Conservation (phyloP, 2,888 invertebrate species). For the Nephrocerus scutellatus region DNA sequence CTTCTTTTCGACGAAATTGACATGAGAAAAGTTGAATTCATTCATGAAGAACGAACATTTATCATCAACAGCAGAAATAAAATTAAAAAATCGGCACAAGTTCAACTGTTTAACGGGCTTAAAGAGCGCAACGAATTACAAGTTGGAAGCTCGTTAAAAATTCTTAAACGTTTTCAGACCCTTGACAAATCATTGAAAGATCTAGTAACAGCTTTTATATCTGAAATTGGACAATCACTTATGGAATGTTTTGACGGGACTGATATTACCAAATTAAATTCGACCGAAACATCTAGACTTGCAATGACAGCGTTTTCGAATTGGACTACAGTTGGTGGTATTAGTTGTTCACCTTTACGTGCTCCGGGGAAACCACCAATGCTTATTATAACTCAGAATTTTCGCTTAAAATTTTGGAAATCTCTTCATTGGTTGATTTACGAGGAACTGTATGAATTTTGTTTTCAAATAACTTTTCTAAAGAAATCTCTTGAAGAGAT, state of each 20-base stretch:
- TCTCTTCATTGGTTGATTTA: conserved; percentile 82
- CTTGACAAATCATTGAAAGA: conserved; percentile 43
- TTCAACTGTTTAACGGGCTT: conserved; percentile 72
- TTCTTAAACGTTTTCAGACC: conserved; percentile 36
- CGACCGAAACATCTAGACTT: conserved; percentile 41
- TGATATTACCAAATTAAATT: conserved; percentile 50
- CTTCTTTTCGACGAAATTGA: conserved; percentile 76
- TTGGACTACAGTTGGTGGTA: conserved; percentile 36
- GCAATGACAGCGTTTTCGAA: no score
- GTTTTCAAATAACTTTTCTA: conserved; percentile 54
- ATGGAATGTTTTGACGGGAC: conserved; percentile 47
- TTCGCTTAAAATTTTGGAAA: conserved; percentile 69
- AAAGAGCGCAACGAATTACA: conserved; percentile 64
- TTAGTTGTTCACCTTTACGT: conserved; percentile 26
- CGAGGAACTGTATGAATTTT: conserved; percentile 63
- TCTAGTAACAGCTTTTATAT: conserved; percentile 41
- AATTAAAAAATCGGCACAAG: conserved; percentile 71
- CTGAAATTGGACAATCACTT: conserved; percentile 43
- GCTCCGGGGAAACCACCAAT: conserved; percentile 51
- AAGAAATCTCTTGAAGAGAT: conserved; percentile 43
- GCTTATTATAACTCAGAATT: conserved; percentile 51
- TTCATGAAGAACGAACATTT: conserved; percentile 69
- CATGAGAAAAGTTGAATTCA: conserved; percentile 70
- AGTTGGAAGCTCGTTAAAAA: conserved; percentile 60
- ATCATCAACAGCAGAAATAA: conserved; percentile 65